Evolutionary conservation across 2,888 invertebrate genomes (phyloP), one percentile per base, ranked within the genome.

Genomic region (Malachius bipustulatus): DNA sequence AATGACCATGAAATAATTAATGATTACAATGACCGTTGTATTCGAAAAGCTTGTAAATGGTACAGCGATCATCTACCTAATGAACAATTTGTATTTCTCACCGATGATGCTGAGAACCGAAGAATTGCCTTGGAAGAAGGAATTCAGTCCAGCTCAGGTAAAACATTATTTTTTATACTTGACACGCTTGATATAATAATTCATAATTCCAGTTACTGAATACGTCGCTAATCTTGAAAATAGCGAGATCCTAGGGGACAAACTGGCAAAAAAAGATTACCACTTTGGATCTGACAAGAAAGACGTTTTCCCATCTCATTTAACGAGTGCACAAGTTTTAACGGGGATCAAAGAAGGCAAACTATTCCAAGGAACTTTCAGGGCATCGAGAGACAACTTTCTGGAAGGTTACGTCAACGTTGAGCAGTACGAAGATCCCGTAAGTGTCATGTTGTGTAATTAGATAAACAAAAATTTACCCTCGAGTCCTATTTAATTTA

Each of bases 11-110:
- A 96, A 63, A 74, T 78, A 12, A 66, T 75, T 29, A 94, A 94
- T 63, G 91, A 94, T 57, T 74, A 91, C 41, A 93, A 94, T 66
- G 90, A 93, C 56, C 67, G 91, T 48, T 88, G 91, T 4, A 91
- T 96, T 44, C 70, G 91, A 30, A 66, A 70, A 45, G 83, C 89
- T 1, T 71, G 80, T 1, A 64, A 68, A 11, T 96, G 93, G 91
- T 94, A 91, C 51, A 73, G 78, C 38, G 55, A 68, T 1, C 94
- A 96, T 60, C 59, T 87, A 36, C 54, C 57, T 28, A 43, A 63
- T 13, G 70, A 82, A 1, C 70, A 73, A 39, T 73, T 84, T 34
- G 67, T 94, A 10, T 66, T 94, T 13, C 61, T 94, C 4, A 85
- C 89, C 2, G 89, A 93, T 59, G 93, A 94, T 65, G 73, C 67